phyloP scores from a whole-genome alignment of 2,888 invertebrate genomes.

The Acanthosoma haemorrhoidale region DNA sequence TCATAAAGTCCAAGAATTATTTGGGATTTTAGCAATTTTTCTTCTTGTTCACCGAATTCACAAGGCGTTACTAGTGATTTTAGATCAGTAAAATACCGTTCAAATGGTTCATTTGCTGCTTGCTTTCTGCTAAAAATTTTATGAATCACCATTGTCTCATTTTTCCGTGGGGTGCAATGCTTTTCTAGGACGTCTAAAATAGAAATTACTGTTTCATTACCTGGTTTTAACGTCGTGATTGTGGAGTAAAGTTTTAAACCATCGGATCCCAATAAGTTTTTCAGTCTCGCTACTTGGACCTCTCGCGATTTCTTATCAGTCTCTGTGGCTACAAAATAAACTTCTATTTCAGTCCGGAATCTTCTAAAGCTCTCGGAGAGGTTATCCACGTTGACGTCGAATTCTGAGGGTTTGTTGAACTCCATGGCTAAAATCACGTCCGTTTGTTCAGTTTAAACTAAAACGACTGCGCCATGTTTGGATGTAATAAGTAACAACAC shows the following conservation, averaged over 20 bases:
- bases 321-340: too few species aligned
- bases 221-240: background rate
- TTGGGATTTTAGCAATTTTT: constrained; percentile 32
- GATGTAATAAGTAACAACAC: too few species aligned
- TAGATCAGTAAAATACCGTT: constrained; percentile 27
- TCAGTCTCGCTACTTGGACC: constrained; percentile 24
- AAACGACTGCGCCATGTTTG: too few species aligned
- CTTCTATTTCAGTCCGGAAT: too few species aligned
- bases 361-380: too few species aligned
- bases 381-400: too few species aligned
- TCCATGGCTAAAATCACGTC: too few species aligned
- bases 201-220: constrained; percentile 10
- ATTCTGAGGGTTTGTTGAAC: too few species aligned
- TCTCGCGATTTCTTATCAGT: constrained; percentile 23
- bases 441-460: too few species aligned
- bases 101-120: constrained; percentile 33
- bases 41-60: constrained; percentile 34
- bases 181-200: constrained; percentile 32
- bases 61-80: constrained; percentile 1
- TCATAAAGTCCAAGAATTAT: constrained; percentile 23
- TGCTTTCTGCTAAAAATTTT: constrained; percentile 34
- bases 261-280: constrained; percentile 27
- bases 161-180: constrained; percentile 34
- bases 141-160: constrained; percentile 34
- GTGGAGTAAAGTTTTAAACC: constrained; percentile 6